Base-by-base conservation (phyloP, 1,140 invertebrate genomes). In the Drosophila orosa region DNA sequence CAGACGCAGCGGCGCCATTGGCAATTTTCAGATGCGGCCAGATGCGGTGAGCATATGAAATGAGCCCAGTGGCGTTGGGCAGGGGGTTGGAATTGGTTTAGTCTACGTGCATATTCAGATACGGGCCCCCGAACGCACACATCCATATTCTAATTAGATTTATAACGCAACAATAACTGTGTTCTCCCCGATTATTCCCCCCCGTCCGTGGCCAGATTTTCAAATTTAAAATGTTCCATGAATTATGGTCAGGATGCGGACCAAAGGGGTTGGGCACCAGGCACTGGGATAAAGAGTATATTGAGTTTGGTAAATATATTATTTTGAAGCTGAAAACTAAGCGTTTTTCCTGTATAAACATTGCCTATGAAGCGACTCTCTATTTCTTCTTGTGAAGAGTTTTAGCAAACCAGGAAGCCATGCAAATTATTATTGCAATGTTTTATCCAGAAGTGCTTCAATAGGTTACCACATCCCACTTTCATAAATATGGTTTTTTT, bases 1-100 rank as follows among this genome's bases (percentile, higher is more conserved):
- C 79, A 86, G 83, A 86, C 83, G 84, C 79, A 86, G 65, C 60
- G 82, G 79, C 82, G 82, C 83, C 79, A 87, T 77, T 87, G 83
- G 79, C 83, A 86, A 86, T 87, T 76, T 87, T 86, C 72, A 68
- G 83, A 85, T 87, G 84, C 79, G 84, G 72, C 75, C 83, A 86
- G 83, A 86, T 86, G 83, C 83, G 83, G 62, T 76, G 80, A 86
- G 83, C 83, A 86, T 86, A 86, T 86, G 79, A 86, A 87, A 86
- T 87, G 84, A 87, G 83, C 47, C 37, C 52, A 35, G 37, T 19
- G 35, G 25, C 24, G 33, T 19, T 3, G 61, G 22, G 27, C 13
- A 1, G 25, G 17, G 67, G 67, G 27, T 40, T 71, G 52, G 69
- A 61, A 65, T 59, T 61, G 48, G 75, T 72, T 67, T 33, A 48